Evolutionary conservation across 2,797 vertebrate genomes (phyloP).

Genomic region (Tinamus major): DNA sequence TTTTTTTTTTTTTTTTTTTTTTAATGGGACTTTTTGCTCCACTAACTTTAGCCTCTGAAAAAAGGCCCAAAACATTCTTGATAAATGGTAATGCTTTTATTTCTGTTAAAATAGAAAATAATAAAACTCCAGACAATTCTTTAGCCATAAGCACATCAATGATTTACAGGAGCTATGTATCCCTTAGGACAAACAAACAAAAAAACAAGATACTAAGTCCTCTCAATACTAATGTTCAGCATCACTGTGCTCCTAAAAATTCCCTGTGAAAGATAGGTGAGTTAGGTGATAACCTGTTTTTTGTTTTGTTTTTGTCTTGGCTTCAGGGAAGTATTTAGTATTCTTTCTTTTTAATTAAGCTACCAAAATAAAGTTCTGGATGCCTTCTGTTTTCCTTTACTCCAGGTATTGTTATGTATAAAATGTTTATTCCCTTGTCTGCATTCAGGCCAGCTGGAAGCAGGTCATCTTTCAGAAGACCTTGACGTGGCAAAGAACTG

Average conservation of each 20-base stretch:
- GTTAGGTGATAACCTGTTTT: too few relatives aligned
- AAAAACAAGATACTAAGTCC: background rate
- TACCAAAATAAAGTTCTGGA: background rate
- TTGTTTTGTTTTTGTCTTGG: too few relatives aligned
- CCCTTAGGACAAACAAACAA: background rate
- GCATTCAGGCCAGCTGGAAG: conserved; percentile 27
- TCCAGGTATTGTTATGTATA: background rate
- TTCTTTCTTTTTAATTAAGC: conserved; percentile 7
- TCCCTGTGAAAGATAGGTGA: background rate
- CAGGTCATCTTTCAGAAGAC: background rate
- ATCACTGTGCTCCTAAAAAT: background rate
- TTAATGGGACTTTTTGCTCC: too few relatives aligned
- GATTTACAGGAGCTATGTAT: background rate
- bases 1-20: too few relatives aligned
- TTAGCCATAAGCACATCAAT: background rate
- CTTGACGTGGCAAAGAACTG: rapidly evolving
- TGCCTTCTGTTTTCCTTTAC: background rate
- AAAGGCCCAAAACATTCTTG: background rate
- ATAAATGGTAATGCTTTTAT: background rate
- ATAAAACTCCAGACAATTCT: background rate
- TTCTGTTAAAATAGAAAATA: background rate
- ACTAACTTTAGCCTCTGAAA: background rate
- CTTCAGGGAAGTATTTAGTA: background rate
- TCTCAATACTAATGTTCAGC: background rate
- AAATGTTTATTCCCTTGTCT: background rate